Evolutionary conservation across 1,140 invertebrate species (phyloP).

Genomic region (Lordiphosa collinella): DNA sequence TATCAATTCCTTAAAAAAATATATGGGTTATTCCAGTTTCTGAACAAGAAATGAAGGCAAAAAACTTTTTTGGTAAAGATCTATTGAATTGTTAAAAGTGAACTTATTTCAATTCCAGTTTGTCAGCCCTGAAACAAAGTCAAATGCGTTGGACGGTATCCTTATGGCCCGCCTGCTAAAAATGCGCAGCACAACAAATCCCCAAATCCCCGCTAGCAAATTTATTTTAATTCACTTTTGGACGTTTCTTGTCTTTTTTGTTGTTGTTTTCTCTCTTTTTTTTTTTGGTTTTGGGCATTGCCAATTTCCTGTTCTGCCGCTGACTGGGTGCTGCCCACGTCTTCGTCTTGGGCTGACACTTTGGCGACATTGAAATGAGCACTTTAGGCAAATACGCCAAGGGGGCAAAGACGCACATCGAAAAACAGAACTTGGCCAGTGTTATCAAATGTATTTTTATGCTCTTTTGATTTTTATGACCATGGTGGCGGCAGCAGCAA

Average conservation of each 20-base stretch:
- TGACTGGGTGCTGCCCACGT: conserved; percentile 42
- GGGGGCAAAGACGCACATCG: conserved; percentile 19
- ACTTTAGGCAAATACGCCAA: conserved; percentile 70
- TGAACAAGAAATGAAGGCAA: not conserved
- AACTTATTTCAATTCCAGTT: not conserved
- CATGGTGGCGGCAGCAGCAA: conserved; percentile 41
- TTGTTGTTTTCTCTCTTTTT: conserved; percentile 11
- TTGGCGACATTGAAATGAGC: conserved; percentile 76
- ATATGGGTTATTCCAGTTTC: too few relatives aligned
- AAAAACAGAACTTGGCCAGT: conserved; percentile 44
- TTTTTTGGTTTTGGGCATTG: conserved; percentile 59
- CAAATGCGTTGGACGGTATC: conserved; percentile 40
- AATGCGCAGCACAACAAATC: conserved; percentile 75
- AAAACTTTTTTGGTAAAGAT: too few relatives aligned
- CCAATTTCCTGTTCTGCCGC: conserved; percentile 59
- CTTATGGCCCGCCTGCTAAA: conserved; percentile 57
- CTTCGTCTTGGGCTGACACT: conserved; percentile 63
- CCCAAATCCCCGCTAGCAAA: conserved; percentile 75
- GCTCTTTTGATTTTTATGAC: conserved; percentile 78
- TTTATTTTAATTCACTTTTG: conserved; percentile 78
- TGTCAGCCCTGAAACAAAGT: conserved; percentile 39
- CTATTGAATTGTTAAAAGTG: not conserved
- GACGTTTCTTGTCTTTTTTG: conserved; percentile 29
- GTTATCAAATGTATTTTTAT: conserved; percentile 78
- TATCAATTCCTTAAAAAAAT: too few relatives aligned